Conservation (phyloP, 2,797 vertebrate species). For the Neostethus bicornis region DNA sequence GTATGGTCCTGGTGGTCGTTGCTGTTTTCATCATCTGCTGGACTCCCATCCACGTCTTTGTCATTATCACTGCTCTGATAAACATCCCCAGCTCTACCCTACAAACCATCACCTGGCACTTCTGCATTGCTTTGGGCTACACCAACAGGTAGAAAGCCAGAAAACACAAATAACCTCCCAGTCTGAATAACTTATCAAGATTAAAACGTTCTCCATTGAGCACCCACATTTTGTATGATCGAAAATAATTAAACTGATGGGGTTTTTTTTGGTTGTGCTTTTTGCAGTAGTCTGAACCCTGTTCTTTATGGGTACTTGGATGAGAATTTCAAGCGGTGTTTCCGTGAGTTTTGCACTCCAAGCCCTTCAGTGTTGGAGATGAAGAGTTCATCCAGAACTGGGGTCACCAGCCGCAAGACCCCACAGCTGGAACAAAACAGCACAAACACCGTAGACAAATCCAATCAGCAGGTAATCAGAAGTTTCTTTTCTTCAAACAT, state of each 20-base stretch:
- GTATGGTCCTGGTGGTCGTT: constrained; percentile 98
- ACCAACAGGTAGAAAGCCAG: constrained; percentile 83
- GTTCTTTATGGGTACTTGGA: constrained; percentile 98
- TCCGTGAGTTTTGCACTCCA: constrained; percentile 96
- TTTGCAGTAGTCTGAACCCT: constrained; percentile 88
- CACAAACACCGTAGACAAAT: constrained; percentile 89
- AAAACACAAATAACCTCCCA: background rate
- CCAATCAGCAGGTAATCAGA: constrained; percentile 90
- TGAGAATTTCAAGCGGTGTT: constrained; percentile 99
- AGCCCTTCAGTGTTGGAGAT: constrained; percentile 89
- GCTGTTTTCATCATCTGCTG: constrained; percentile 98
- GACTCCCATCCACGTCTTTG: constrained; percentile 98
- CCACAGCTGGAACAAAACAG: constrained; percentile 84
- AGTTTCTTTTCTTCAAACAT: no score
- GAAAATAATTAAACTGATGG: background rate
- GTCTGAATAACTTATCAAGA: no score
- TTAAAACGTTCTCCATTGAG: background rate
- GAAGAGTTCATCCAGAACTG: constrained; percentile 89
- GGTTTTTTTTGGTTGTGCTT: constrained; percentile 3
- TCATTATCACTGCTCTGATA: constrained; percentile 94
- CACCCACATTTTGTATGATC: no score
- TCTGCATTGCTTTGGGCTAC: constrained; percentile 97
- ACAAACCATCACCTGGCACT: constrained; percentile 97
- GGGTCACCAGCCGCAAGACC: constrained; percentile 82
- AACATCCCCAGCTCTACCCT: constrained; percentile 92